phyloP scores from a whole-genome alignment of 2,888 invertebrate genomes.

The Andrena bucephala region DNA sequence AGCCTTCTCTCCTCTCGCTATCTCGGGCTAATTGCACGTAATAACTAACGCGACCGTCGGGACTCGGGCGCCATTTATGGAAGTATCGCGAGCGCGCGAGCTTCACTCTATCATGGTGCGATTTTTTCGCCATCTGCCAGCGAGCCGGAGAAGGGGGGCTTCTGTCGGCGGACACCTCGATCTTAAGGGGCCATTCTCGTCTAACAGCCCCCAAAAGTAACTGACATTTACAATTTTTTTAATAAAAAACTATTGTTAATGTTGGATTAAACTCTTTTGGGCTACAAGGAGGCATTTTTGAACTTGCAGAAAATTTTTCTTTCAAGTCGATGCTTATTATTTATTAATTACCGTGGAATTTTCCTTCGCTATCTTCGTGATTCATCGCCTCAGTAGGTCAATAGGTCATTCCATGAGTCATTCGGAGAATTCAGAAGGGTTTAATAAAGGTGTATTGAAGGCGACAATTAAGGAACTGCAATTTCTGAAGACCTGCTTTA shows the following conservation, averaged over 20 bases:
- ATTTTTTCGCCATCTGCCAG: slow-evolving; percentile 12
- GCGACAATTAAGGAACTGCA: not conserved
- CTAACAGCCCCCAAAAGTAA: no score
- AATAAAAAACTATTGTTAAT: no score
- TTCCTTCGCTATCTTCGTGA: no score
- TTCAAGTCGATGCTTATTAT: not conserved
- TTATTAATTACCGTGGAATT: not conserved
- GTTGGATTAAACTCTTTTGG: no score
- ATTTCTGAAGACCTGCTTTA: not conserved
- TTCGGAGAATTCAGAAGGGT: no score
- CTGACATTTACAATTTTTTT: no score
- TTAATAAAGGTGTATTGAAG: not conserved
- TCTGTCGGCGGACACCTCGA: no score
- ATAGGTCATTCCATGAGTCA: no score
- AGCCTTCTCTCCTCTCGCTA: slow-evolving; percentile 72
- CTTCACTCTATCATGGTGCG: slow-evolving; percentile 39
- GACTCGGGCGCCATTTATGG: slow-evolving; percentile 77
- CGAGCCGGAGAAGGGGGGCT: not conserved
- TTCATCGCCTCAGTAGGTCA: no score
- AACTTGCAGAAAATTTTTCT: no score
- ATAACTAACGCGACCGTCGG: slow-evolving; percentile 77
- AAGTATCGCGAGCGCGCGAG: slow-evolving; percentile 52
- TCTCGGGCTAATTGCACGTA: slow-evolving; percentile 79
- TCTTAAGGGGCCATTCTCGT: no score
- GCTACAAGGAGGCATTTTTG: no score